Conservation (phyloP, 30 jellyfish, hydroid and myxozoan genomes). For the Hydractinia symbiolongicarpus region DNA sequence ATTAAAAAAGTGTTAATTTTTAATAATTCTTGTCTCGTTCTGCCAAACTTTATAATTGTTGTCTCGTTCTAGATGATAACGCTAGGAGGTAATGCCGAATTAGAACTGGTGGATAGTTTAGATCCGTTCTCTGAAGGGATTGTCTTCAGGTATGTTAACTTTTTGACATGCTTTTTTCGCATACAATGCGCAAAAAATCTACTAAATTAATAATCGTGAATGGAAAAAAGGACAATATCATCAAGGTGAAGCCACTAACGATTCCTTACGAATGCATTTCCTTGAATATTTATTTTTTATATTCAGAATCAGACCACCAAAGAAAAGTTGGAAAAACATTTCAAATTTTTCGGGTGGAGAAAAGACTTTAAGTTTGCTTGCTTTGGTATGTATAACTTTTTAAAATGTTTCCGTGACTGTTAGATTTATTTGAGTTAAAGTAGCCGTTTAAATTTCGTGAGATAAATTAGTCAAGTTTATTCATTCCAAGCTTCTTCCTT, state of each 20-base stretch:
- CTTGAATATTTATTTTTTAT: neutral
- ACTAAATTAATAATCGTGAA: neutral
- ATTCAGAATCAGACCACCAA: conserved; percentile 91
- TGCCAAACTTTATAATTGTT: too few relatives aligned
- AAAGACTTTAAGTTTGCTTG: conserved; percentile 86
- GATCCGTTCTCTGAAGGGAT: conserved; percentile 96
- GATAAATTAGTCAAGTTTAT: too few relatives aligned
- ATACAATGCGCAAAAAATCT: neutral
- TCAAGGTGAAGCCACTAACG: neutral
- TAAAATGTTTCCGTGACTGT: too few relatives aligned
- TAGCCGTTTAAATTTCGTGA: too few relatives aligned
- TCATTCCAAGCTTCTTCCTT: too few relatives aligned
- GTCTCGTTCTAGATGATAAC: conserved; percentile 61
- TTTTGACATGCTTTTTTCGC: neutral
- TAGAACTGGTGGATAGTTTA: conserved; percentile 84
- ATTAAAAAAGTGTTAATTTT: too few relatives aligned
- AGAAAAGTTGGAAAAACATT: conserved; percentile 88
- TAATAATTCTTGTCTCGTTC: too few relatives aligned
- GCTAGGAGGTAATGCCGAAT: conserved; percentile 95
- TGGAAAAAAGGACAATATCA: neutral
- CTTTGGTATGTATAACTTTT: conserved; percentile 71
- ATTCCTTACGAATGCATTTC: neutral
- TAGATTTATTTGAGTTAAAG: too few relatives aligned
- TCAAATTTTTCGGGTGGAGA: conserved; percentile 92
- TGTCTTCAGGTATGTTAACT: conserved; percentile 62